Evolutionary conservation across 2,113 vertebrate genomes (phyloP), one percentile per base, ranked within the genome.

Genomic region (Falco punctatus): DNA sequence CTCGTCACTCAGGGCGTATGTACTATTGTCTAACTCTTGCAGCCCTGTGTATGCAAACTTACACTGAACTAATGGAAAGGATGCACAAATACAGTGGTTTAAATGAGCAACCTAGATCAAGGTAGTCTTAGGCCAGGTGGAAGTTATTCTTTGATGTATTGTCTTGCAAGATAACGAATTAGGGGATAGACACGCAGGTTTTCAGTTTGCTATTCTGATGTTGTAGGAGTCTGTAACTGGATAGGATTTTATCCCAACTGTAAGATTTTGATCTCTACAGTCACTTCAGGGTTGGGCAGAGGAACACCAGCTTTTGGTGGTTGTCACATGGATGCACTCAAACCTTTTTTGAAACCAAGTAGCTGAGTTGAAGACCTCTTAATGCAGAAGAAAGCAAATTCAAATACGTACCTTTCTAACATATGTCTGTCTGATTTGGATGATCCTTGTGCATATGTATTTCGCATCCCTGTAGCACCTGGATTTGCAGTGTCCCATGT

Each of bases 291-390:
- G 15, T 77, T 66, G 54, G 16, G 20, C 30, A 33, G 71, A 52
- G 11, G 30, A 66, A 40, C 23, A 21, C 0, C 0, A 4, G 2
- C 44, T 49, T 4, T 44, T 40, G 24, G 32, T 69, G 6, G 9
- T 44, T 64, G 54, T 59, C 42, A 52, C 6, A 19, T 65, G 19
- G 62, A 26, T 42, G 13, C 61, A 19, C 35, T 73, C 19, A 81
- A 24, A 38, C 11, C 1, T 4, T 75, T 44, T 27, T 32, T 87
- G 67, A 87, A 80, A 59, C 11, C 10, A 54, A 40, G 51, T 48
- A 75, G 15, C 35, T 57, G 44, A 13, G 1, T 54, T 66, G 40
- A 61, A 84, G 27, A 70, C 52, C 11, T 49, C 46, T 49, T 27
- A 54, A 38, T 38, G 38, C 38, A 38, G n/a, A 66, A 35, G 28